These are phyloP conservation scores for Poicephalus gulielmi DNA, from an alignment of 2,113 vertebrate genomes.

Conservation along the genomic window DNA sequence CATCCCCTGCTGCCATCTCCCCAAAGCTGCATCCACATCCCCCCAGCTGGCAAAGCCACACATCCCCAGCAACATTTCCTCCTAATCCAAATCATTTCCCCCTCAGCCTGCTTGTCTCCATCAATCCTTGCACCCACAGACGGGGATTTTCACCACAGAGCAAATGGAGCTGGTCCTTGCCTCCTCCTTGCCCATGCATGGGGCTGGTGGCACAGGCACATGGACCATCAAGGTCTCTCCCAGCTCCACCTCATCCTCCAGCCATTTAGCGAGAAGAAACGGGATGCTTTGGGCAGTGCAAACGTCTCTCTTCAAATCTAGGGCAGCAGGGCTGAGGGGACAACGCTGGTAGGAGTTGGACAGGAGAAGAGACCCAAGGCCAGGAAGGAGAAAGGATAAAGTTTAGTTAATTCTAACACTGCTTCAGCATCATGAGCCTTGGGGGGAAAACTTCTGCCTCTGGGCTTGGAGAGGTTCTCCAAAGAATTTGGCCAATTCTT, in stretches of 20 bases:
- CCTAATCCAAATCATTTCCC: neutral
- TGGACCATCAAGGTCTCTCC: neutral
- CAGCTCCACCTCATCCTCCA: neutral
- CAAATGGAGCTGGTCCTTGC: neutral
- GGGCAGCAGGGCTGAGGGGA: neutral
- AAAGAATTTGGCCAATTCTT: neutral
- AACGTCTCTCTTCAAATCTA: neutral
- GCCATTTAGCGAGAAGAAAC: neutral
- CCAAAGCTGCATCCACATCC: neutral
- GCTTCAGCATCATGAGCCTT: fast-evolving
- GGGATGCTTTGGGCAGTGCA: neutral
- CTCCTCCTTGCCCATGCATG: fast-evolving
- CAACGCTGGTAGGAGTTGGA: fast-evolving
- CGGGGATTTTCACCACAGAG: neutral
- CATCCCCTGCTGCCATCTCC: neutral
- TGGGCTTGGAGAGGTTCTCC: neutral
- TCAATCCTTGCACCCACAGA: neutral
- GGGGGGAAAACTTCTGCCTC: neutral
- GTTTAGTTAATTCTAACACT: neutral
- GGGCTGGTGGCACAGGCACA: fast-evolving
- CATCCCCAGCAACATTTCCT: neutral
- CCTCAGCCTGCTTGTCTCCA: neutral
- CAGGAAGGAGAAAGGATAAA: neutral
- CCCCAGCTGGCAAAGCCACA: neutral
- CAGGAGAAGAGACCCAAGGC: neutral